Percentiles rank a stretch among this genome's conserved stretches.
Evolutionary conservation across 2,113 vertebrate genomes (phyloP).

Genomic region (Sorex fumeus): DNA sequence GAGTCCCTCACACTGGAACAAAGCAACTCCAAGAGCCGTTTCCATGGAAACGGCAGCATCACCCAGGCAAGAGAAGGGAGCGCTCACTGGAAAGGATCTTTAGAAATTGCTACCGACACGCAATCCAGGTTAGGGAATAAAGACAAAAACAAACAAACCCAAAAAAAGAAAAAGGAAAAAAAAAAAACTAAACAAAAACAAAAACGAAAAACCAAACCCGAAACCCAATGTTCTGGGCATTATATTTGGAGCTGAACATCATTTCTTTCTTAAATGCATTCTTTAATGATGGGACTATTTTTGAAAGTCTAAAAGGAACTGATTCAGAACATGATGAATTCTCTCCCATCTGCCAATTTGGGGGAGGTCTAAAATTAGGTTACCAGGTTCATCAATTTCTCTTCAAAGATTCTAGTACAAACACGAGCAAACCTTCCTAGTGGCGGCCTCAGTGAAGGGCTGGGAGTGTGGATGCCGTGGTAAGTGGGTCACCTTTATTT

Average conservation of each 20-base stretch:
- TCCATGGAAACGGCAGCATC: slow-evolving; percentile 84
- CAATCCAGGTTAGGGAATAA: slow-evolving; percentile 61
- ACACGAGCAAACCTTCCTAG: slow-evolving; percentile 9
- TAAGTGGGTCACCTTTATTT: neutral
- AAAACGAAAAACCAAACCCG: too few species aligned
- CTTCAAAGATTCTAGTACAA: slow-evolving; percentile 63
- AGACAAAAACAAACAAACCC: neutral
- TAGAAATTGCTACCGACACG: slow-evolving; percentile 69
- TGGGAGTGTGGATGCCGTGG: neutral
- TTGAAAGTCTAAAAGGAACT: slow-evolving; percentile 74
- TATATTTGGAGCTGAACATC: slow-evolving; percentile 52
- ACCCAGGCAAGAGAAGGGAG: slow-evolving; percentile 76
- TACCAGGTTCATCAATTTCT: slow-evolving; percentile 79
- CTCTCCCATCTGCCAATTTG: slow-evolving; percentile 71
- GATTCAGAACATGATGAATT: slow-evolving; percentile 71
- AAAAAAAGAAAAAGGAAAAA: neutral
- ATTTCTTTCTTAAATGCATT: slow-evolving; percentile 64
- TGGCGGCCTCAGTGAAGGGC: neutral
- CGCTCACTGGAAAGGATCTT: slow-evolving; percentile 69
- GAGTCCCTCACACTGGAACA: slow-evolving; percentile 76
- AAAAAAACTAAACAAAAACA: neutral
- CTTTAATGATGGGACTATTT: slow-evolving; percentile 72
- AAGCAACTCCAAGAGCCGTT: slow-evolving; percentile 80
- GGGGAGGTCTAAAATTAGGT: slow-evolving; percentile 74
- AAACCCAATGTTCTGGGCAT: slow-evolving; percentile 36